phyloP scores from a whole-genome alignment of 1,140 invertebrate genomes.

The Aphelinus certus region DNA sequence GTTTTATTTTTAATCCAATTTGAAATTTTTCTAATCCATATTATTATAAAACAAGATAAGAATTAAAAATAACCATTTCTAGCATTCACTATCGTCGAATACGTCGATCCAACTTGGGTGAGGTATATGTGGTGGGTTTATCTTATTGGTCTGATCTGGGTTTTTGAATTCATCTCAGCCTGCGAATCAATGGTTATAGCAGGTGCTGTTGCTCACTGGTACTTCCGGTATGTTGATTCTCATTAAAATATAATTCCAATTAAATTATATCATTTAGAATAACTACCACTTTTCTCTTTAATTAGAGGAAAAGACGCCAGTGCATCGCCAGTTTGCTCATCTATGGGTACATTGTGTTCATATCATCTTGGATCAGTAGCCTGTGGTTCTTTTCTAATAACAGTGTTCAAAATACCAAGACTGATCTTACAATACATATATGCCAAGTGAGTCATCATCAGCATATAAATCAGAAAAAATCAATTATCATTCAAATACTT shows the following conservation, averaged over 20 bases:
- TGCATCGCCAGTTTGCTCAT: slow-evolving; percentile 74
- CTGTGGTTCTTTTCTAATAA: slow-evolving; percentile 90
- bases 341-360: slow-evolving; percentile 79
- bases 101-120: slow-evolving; percentile 77
- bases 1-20: slow-evolving; percentile 20
- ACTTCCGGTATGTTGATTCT: slow-evolving; percentile 74
- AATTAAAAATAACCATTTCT: slow-evolving; percentile 36
- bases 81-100: slow-evolving; percentile 75
- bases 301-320: slow-evolving; percentile 71
- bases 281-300: background rate
- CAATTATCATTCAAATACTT: background rate
- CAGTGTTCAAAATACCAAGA: slow-evolving; percentile 88
- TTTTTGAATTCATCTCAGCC: slow-evolving; percentile 88
- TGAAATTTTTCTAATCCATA: slow-evolving; percentile 17
- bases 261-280: too few species aligned
- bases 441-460: slow-evolving; percentile 75
- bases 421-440: slow-evolving; percentile 87
- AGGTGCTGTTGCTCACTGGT: slow-evolving; percentile 89
- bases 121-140: slow-evolving; percentile 93
- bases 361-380: slow-evolving; percentile 93
- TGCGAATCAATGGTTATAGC: slow-evolving; percentile 92
- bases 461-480: slow-evolving; percentile 8
- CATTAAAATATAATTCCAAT: too few species aligned
- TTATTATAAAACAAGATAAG: background rate
- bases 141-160: slow-evolving; percentile 88